These are phyloP conservation scores for Drosophila picticornis DNA, from an alignment of 2,888 invertebrate genomes.

Conservation along the genomic window DNA sequence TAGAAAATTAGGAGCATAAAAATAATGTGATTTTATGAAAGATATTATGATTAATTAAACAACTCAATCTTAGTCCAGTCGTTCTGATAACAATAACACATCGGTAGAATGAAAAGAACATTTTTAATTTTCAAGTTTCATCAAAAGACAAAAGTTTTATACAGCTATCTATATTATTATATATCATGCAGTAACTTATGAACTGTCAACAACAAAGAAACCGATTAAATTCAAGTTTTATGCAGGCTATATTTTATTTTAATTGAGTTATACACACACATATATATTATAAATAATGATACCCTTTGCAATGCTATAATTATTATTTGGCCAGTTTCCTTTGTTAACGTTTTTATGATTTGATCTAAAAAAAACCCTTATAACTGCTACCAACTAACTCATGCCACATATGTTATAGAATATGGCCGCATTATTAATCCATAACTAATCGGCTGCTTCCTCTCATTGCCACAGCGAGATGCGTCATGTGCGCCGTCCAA, in stretches of 20 bases:
- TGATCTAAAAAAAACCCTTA: neutral
- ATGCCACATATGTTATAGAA: neutral
- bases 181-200: neutral
- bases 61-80: neutral
- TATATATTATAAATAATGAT: neutral
- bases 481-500: conserved; percentile 88
- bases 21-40: neutral
- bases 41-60: neutral
- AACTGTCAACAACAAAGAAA: neutral
- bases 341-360: neutral
- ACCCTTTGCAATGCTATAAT: neutral
- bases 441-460: conserved; percentile 10
- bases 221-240: neutral
- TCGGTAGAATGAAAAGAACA: neutral
- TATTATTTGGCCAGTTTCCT: neutral
- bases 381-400: conserved; percentile 6
- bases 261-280: neutral
- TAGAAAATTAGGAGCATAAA: neutral
- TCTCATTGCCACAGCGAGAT: conserved; percentile 86
- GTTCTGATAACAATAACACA: neutral
- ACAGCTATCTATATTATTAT: neutral
- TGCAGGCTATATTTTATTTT: neutral
- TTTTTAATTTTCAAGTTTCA: neutral
- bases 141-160: neutral
- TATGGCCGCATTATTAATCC: neutral